Conservation (phyloP, 2,113 vertebrate genomes). For the Puntigrus tetrazona region DNA sequence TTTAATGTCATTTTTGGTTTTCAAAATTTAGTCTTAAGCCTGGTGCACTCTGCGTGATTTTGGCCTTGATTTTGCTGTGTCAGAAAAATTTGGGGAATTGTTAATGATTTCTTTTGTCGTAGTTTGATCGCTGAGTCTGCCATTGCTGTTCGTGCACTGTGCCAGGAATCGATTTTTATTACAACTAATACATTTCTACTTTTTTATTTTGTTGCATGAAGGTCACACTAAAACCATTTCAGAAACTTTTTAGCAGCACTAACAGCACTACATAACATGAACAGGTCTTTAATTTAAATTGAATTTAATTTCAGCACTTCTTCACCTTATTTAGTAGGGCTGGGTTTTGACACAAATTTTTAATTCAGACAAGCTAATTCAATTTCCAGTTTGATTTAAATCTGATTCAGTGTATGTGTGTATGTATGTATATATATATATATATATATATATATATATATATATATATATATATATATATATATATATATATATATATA, state of each 20-base stretch:
- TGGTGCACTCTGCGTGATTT: not conserved
- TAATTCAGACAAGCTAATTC: no score
- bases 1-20: slow-evolving; percentile 75
- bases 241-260: not conserved
- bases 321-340: no score
- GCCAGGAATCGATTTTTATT: not conserved
- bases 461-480: no score
- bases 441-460: no score
- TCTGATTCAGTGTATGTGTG: no score
- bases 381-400: no score
- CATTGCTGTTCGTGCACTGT: not conserved
- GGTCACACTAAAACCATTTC: not conserved
- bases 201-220: not conserved
- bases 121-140: not conserved
- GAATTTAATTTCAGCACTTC: no score
- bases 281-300: no score
- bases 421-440: no score
- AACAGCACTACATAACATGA: no score
- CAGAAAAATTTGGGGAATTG: not conserved
- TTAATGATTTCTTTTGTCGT: not conserved
- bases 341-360: no score
- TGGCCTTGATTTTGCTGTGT: not conserved
- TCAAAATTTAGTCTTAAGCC: slow-evolving; percentile 56
- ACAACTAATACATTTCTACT: not conserved
- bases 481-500: no score